Conservation (phyloP, 2,888 invertebrate genomes). For the Cryptocephalus primarius region DNA sequence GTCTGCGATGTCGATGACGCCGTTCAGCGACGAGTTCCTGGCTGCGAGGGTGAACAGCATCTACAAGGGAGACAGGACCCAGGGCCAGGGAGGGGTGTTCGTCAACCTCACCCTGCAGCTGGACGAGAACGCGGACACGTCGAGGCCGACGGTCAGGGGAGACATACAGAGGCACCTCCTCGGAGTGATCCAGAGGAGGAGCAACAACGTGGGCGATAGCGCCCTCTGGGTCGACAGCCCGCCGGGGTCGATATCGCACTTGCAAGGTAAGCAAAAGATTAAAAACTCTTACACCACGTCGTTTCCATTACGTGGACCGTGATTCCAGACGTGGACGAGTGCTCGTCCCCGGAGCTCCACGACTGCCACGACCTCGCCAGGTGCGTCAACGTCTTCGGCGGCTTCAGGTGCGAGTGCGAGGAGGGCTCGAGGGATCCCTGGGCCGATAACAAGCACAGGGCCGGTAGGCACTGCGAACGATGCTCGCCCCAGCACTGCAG, state of each 20-base stretch:
- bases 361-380: conserved; percentile 72
- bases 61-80: conserved; percentile 57
- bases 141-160: conserved; percentile 54
- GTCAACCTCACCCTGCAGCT: conserved; percentile 77
- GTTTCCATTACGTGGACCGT: too few relatives aligned
- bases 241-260: conserved; percentile 63
- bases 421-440: conserved; percentile 67
- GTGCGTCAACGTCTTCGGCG: conserved; percentile 78
- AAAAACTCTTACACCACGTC: too few relatives aligned
- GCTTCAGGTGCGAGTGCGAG: conserved; percentile 66
- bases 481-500: conserved; percentile 72
- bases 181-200: conserved; percentile 69
- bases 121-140: conserved; percentile 64
- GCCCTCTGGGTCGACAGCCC: conserved; percentile 76
- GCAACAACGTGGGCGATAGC: conserved; percentile 82
- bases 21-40: conserved; percentile 78
- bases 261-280: conserved; percentile 54
- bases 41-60: conserved; percentile 70
- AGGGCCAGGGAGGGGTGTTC: conserved; percentile 64
- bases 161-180: conserved; percentile 77
- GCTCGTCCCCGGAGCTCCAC: conserved; percentile 67
- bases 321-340: conserved; percentile 73
- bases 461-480: conserved; percentile 66
- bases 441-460: conserved; percentile 50
- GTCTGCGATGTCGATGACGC: conserved; percentile 87